A percentile compares a stretch with the other conserved stretches of the same genome.
These are phyloP conservation scores for Trimorus sp. DNA, from an alignment of 2,888 invertebrate species.

Conservation along the genomic window DNA sequence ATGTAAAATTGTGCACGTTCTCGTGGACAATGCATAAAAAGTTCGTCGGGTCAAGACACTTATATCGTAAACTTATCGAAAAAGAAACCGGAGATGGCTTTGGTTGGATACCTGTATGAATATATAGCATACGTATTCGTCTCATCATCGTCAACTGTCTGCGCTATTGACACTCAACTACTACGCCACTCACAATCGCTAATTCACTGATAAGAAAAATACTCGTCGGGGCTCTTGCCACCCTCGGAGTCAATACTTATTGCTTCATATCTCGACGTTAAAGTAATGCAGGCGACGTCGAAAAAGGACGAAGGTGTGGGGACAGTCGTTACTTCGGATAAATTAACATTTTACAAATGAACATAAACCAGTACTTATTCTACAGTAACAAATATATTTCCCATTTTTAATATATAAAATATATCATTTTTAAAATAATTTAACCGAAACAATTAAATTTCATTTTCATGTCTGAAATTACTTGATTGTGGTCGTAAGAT, in stretches of 20 bases:
- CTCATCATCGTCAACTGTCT: slow-evolving; percentile 77
- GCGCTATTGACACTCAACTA: slow-evolving; percentile 67
- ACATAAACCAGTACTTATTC: too few relatives aligned
- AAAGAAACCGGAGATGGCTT: slow-evolving; percentile 67
- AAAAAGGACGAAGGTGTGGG: slow-evolving; percentile 25
- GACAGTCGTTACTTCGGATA: too few relatives aligned
- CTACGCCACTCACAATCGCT: slow-evolving; percentile 71
- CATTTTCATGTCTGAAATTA: too few relatives aligned
- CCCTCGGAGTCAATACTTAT: slow-evolving; percentile 73
- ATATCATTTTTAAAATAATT: too few relatives aligned
- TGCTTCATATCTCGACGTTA: slow-evolving; percentile 74
- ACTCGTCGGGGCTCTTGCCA: slow-evolving; percentile 70
- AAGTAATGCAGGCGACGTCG: slow-evolving; percentile 56
- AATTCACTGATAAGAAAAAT: slow-evolving; percentile 80
- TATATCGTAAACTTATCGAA: slow-evolving; percentile 67
- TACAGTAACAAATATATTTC: too few relatives aligned
- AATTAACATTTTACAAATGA: too few relatives aligned
- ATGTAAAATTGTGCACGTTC: background rate
- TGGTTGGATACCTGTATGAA: slow-evolving; percentile 74
- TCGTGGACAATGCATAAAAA: slow-evolving; percentile 9
- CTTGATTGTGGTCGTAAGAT: too few relatives aligned
- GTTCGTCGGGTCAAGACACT: slow-evolving; percentile 61
- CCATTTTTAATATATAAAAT: too few relatives aligned
- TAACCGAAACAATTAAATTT: too few relatives aligned
- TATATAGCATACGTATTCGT: slow-evolving; percentile 69